Evolutionary conservation across 2,888 invertebrate genomes (phyloP), one percentile per base, ranked within the genome.

Genomic region (Pediacus dermestoides): DNA sequence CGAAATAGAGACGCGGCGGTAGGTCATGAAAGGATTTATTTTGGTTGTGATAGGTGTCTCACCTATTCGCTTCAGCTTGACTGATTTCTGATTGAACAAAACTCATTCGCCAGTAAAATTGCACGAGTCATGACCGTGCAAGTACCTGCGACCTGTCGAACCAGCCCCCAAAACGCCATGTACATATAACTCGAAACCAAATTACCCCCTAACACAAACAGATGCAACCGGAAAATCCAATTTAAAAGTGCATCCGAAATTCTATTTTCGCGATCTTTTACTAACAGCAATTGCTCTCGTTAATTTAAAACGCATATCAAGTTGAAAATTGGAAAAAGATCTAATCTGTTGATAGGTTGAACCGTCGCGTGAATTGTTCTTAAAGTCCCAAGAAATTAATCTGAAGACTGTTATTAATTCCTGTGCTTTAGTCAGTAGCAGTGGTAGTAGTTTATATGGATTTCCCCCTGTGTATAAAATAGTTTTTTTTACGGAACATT

Each of bases 101-200:
- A 48, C 50, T 51, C 55, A 46, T 52, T 50, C 53, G 48, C 34
- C 46, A 43, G 53, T 55, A 52, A 58, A 58, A 58, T 56, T 56
- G 53, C 51, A 34, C 28, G 30, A 39, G 26, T 15, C 13, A 34
- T 16, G 27, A 21, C 16, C 11, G 4, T 34, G 21, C 26, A 33
- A 26, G 13, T 12, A 16, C 18, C 32, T n/a, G 18, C 34, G 39
- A 30, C 21, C n/a, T n/a, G n/a, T n/a, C n/a, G n/a, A n/a, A n/a
- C n/a, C n/a, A n/a, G n/a, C n/a, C n/a, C n/a, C n/a, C n/a, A n/a
- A n/a, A n/a, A n/a, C n/a, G n/a, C n/a, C n/a, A n/a, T n/a, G n/a
- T n/a, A n/a, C n/a, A n/a, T n/a, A n/a, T n/a, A n/a, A n/a, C n/a
- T n/a, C n/a, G n/a, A n/a, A n/a, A n/a, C n/a, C n/a, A n/a, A n/a